phyloP scores from a whole-genome alignment of 2,888 invertebrate genomes.

The Chrysolina oricalcia region DNA sequence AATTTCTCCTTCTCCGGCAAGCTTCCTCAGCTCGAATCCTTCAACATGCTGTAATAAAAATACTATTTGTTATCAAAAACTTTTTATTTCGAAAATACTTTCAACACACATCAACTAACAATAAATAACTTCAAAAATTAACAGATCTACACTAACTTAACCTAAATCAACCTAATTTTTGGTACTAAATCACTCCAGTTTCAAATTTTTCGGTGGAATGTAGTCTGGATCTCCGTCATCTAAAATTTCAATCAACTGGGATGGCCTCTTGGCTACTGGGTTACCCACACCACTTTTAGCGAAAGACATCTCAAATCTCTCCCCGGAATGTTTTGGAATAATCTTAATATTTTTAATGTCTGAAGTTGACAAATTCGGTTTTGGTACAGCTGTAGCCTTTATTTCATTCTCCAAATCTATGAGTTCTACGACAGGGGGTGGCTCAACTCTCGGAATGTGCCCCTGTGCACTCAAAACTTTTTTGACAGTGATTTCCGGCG shows the following conservation, averaged over 20 bases:
- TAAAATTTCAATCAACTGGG: slow-evolving; percentile 33
- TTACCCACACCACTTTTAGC: not conserved
- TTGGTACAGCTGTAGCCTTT: slow-evolving; percentile 65
- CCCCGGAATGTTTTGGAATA: slow-evolving; percentile 42
- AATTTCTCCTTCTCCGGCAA: no score
- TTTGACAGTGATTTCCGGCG: slow-evolving; percentile 61
- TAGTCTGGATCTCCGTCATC: slow-evolving; percentile 62
- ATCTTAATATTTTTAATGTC: slow-evolving; percentile 51
- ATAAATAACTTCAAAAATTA: slow-evolving; percentile 30
- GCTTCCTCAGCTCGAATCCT: no score
- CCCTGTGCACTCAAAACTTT: slow-evolving; percentile 53
- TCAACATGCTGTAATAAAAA: not conserved
- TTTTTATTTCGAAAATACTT: not conserved
- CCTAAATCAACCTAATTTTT: not conserved
- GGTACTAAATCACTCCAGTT: slow-evolving; percentile 40
- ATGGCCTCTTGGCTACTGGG: slow-evolving; percentile 32
- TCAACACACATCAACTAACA: slow-evolving; percentile 20
- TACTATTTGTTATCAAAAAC: not conserved
- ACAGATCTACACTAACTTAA: slow-evolving; percentile 21
- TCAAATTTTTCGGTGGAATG: slow-evolving; percentile 60
- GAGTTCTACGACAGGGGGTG: slow-evolving; percentile 52
- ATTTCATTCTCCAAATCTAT: slow-evolving; percentile 68
- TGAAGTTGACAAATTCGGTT: slow-evolving; percentile 57
- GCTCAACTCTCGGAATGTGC: slow-evolving; percentile 31
- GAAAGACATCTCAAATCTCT: slow-evolving; percentile 26